Percentiles rank a stretch among this genome's conserved stretches.
phyloP scores from a whole-genome alignment of 2,888 invertebrate genomes.

The Caenorhabditis sp. region DNA sequence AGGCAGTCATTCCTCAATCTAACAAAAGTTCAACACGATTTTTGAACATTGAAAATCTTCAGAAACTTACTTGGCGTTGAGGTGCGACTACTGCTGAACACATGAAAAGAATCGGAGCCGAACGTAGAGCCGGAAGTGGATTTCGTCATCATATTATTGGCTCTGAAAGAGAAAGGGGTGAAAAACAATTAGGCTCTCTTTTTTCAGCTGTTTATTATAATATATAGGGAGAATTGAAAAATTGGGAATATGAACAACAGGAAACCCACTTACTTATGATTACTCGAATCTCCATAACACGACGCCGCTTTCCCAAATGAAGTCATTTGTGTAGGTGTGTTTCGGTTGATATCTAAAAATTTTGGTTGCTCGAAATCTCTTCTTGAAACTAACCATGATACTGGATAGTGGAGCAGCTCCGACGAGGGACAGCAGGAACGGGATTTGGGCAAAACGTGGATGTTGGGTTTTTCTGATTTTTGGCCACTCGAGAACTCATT shows the following conservation, averaged over 20 bases:
- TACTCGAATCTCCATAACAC: conserved; percentile 12
- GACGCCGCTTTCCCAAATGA: conserved; percentile 10
- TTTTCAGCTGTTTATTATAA: no score
- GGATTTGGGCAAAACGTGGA: conserved; percentile 17
- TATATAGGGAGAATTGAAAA: no score
- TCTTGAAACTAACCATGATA: conserved; percentile 17
- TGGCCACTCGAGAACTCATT: conserved; percentile 20
- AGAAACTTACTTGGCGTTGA: conserved; percentile 18
- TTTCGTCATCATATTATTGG: conserved; percentile 23
- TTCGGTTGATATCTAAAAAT: conserved; percentile 31
- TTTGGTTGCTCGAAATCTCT: neutral
- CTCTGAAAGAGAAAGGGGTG: conserved; percentile 1
- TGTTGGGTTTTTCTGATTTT: conserved; percentile 24
- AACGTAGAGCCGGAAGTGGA: conserved; percentile 16
- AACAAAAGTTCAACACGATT: neutral
- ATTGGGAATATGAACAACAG: neutral
- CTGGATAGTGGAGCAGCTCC: conserved; percentile 18
- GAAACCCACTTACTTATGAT: conserved; percentile 5
- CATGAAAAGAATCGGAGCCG: conserved; percentile 30
- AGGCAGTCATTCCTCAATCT: no score
- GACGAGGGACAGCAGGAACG: neutral
- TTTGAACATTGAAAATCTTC: neutral
- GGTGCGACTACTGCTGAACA: conserved; percentile 28
- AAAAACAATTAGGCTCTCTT: conserved; percentile 1
- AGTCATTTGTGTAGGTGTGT: conserved; percentile 23